A percentile compares a stretch with the other conserved stretches of the same genome.
These are phyloP conservation scores for Apocrypta bakeri DNA, from an alignment of 1,140 invertebrate species.

Conservation along the genomic window DNA sequence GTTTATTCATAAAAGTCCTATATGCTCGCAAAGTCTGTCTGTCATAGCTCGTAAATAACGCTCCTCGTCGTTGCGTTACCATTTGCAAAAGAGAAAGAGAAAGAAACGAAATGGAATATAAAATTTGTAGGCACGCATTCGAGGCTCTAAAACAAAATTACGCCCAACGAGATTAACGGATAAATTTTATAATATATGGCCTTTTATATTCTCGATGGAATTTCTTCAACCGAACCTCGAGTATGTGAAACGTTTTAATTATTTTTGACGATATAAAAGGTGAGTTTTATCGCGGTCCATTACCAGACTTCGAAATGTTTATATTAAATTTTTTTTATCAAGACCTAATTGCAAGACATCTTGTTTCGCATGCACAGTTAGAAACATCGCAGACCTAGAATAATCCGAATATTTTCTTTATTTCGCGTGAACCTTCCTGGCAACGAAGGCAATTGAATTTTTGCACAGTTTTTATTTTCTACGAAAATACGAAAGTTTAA, in stretches of 20 bases:
- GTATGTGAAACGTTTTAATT: background rate
- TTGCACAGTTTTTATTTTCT: background rate
- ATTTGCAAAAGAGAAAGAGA: background rate
- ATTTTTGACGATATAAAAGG: background rate
- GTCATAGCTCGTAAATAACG: background rate
- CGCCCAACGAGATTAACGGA: background rate
- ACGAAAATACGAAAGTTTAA: background rate
- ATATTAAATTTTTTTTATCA: background rate
- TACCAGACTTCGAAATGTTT: background rate
- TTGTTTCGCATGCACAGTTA: background rate
- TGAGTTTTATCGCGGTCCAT: background rate
- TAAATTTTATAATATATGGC: background rate
- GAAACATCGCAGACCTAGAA: background rate
- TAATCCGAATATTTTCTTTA: background rate
- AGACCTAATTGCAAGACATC: background rate
- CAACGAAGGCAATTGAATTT: background rate
- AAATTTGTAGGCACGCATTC: background rate
- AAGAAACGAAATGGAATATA: too few relatives aligned
- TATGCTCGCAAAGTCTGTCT: background rate
- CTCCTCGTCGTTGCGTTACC: background rate
- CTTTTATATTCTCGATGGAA: background rate
- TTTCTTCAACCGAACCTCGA: background rate
- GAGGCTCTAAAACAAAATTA: background rate
- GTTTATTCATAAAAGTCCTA: constrained; percentile 16
- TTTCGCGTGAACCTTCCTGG: background rate